phyloP scores from a whole-genome alignment of 2,113 vertebrate species.

The Ahaetulla prasina region DNA sequence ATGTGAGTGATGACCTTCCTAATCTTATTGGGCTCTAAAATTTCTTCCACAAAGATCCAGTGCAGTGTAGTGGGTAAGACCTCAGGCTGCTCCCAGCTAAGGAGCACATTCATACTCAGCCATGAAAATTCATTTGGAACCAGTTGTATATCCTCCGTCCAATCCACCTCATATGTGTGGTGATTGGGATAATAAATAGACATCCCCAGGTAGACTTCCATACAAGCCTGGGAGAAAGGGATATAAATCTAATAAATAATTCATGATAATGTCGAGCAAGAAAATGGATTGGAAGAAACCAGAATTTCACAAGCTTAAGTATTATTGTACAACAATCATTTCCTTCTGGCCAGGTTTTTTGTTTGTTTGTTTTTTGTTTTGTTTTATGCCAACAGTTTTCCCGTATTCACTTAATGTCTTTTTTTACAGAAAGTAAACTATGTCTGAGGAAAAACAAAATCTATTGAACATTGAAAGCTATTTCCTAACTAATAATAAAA shows the following conservation, averaged over 20 bases:
- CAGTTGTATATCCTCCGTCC: neutral
- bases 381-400: neutral
- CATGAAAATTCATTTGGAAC: neutral
- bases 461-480: neutral
- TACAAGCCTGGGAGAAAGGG: neutral
- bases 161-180: neutral
- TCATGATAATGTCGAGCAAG: neutral
- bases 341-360: neutral
- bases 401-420: neutral
- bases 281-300: neutral
- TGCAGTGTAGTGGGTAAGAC: neutral
- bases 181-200: neutral
- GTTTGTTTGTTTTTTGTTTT: neutral
- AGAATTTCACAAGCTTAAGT: neutral
- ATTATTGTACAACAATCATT: neutral
- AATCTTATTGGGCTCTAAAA: slow-evolving; percentile 1
- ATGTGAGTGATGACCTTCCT: slow-evolving; percentile 73
- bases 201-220: neutral
- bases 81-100: neutral
- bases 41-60: neutral
- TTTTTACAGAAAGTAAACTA: neutral
- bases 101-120: neutral
- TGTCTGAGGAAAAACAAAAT: neutral
- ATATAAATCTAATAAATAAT: neutral
- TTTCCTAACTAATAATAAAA: neutral